Evolutionary conservation across 2,888 invertebrate species (phyloP).

Genomic region (Bembecia ichneumoniformis): DNA sequence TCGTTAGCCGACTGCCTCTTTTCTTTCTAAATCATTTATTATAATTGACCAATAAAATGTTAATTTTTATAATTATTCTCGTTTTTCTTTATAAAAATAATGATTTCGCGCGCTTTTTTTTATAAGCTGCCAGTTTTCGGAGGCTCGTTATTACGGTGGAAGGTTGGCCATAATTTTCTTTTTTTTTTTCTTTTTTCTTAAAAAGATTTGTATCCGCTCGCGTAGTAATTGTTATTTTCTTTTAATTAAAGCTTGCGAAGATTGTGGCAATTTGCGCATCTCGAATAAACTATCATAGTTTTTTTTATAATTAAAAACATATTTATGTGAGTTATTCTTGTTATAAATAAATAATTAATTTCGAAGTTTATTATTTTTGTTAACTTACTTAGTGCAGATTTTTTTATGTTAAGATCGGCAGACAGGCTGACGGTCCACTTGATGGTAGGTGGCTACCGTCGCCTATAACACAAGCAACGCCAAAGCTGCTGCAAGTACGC

Average conservation of each 20-base stretch:
- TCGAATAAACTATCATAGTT: not conserved
- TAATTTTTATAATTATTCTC: conserved; percentile 46
- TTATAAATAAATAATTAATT: no score
- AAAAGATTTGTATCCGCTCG: not conserved
- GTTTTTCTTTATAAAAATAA: conserved; percentile 22
- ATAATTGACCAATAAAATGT: conserved; percentile 59
- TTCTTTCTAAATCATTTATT: conserved; percentile 52
- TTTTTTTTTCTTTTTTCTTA: not conserved
- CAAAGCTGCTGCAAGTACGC: no score
- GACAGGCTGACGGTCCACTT: no score
- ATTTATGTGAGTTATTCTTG: not conserved
- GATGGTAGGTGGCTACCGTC: no score
- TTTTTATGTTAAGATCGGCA: no score
- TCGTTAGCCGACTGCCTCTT: conserved; percentile 33
- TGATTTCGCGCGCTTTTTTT: conserved; percentile 3
- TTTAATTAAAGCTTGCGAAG: not conserved
- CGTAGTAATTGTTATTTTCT: not conserved
- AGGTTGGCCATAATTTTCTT: not conserved
- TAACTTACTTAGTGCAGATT: no score
- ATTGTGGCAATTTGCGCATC: not conserved
- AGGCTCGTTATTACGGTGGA: not conserved
- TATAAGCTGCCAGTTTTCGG: conserved; percentile 3
- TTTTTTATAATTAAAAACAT: not conserved
- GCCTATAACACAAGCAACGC: no score
- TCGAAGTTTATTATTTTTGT: no score